Base-by-base conservation (phyloP, 2,888 invertebrate species). In the Chaitophorus viminalis region DNA sequence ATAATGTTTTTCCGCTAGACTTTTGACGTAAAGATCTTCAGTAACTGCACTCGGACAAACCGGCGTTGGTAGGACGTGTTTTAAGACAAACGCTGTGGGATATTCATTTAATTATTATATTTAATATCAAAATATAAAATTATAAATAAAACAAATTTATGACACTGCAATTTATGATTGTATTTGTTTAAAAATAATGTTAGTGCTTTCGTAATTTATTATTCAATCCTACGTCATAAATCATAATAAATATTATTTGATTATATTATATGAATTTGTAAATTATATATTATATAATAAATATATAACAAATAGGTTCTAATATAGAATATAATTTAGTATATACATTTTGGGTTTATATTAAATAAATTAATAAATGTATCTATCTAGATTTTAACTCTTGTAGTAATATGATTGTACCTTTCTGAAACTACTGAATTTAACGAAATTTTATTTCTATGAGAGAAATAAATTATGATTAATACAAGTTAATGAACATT, bases 41-140 rank as follows among this genome's bases (percentile, higher is more conserved):
- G 92, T 91, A n/a, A 92, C 91, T 9, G 93, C 92, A 4, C 92
- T 91, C 25, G 92, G 90, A 90, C 93, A 93, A 89, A 92, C 91
- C 9, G 92, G 91, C 81, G 92, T 92, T 5, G 92, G 91, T 21
- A 93, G 90, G 5, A 92, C 91, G 90, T 93, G 93, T 88, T 92
- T 92, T 88, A 91, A 91, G 52, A 93, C 90, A 65, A 93, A 90
- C 18, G 92, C 93, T 93, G 90, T 87, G 6, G 29, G 17, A n/a
- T 33, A 21, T 68, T 8, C 17, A 65, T n/a, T n/a, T n/a, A n/a
- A n/a, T n/a, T n/a, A n/a, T n/a, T n/a, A n/a, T n/a, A n/a, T n/a
- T n/a, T n/a, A n/a, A n/a, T n/a, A n/a, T n/a, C n/a, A n/a, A n/a
- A n/a, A n/a, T n/a, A n/a, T n/a, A n/a, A n/a, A n/a, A n/a, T n/a